phyloP scores from a whole-genome alignment of 2,888 invertebrate species.

The Erebia epiphron region DNA sequence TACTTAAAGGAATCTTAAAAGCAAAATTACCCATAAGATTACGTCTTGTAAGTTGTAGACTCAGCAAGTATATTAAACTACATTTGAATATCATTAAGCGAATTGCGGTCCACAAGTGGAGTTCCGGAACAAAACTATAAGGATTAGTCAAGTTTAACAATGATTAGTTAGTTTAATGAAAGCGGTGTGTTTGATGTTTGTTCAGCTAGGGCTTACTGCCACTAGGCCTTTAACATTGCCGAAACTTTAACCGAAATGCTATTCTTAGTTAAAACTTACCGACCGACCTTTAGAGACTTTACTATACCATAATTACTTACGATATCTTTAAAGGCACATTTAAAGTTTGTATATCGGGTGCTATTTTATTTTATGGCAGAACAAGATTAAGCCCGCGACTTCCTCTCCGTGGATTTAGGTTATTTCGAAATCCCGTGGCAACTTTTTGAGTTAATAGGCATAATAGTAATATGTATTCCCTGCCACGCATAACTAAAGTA shows the following conservation, averaged over 20 bases:
- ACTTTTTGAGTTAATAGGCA: no score
- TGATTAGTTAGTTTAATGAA: slow-evolving; percentile 39
- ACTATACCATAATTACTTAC: neutral
- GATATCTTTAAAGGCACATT: slow-evolving; percentile 1
- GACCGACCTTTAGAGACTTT: no score
- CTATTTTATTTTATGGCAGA: neutral
- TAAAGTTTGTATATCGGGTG: neutral
- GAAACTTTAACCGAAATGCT: slow-evolving; percentile 19
- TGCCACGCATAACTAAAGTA: no score
- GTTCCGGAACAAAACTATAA: slow-evolving; percentile 28
- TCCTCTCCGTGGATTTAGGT: no score
- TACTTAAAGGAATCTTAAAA: no score
- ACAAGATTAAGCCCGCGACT: neutral
- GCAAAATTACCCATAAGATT: neutral
- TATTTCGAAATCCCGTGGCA: no score
- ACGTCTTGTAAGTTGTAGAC: neutral
- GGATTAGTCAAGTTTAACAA: slow-evolving; percentile 34
- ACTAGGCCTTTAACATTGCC: slow-evolving; percentile 41
- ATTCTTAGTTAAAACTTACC: slow-evolving; percentile 18
- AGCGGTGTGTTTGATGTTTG: slow-evolving; percentile 47
- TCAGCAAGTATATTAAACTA: slow-evolving; percentile 3
- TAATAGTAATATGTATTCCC: no score
- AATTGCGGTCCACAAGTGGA: slow-evolving; percentile 11
- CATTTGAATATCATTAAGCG: slow-evolving; percentile 19
- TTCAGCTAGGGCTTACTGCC: slow-evolving; percentile 37